These are phyloP conservation scores for Mormyrops boulengeri DNA, from an alignment of 2,797 vertebrate genomes.

Conservation along the genomic window DNA sequence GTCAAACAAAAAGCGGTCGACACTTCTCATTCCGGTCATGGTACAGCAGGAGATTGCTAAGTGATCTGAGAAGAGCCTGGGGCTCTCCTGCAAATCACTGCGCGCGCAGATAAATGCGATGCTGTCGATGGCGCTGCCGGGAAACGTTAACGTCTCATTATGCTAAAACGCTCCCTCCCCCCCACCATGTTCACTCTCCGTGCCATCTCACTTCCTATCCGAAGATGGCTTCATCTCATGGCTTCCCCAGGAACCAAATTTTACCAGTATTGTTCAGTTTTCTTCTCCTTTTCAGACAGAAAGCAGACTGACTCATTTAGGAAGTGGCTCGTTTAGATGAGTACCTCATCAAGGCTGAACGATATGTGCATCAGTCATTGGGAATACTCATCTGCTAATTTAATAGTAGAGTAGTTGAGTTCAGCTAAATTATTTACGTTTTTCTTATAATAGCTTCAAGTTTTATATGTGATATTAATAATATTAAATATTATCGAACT, in stretches of 20 bases:
- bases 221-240: not conserved
- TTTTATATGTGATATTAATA: not conserved
- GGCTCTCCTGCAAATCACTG: constrained; percentile 35
- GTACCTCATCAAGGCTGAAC: not conserved
- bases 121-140: constrained; percentile 36
- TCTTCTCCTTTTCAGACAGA: not conserved
- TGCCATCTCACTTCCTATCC: not conserved
- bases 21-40: constrained; percentile 22
- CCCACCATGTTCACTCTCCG: not conserved
- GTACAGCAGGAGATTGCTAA: constrained; percentile 44
- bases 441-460: not conserved
- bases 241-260: not conserved
- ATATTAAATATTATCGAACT: not conserved
- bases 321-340: not conserved
- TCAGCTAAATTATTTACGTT: not conserved
- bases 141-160: constrained; percentile 42
- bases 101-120: constrained; percentile 48
- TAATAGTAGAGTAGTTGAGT: not conserved
- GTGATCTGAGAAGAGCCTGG: constrained; percentile 38
- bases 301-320: constrained; percentile 2
- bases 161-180: constrained; percentile 22
- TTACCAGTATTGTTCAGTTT: not conserved
- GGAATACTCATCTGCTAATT: not conserved
- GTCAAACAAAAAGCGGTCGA: constrained; percentile 28
- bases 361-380: not conserved